These are phyloP conservation scores for Pteronura brasiliensis DNA, from an alignment of 2,113 vertebrate species.

Conservation along the genomic window DNA sequence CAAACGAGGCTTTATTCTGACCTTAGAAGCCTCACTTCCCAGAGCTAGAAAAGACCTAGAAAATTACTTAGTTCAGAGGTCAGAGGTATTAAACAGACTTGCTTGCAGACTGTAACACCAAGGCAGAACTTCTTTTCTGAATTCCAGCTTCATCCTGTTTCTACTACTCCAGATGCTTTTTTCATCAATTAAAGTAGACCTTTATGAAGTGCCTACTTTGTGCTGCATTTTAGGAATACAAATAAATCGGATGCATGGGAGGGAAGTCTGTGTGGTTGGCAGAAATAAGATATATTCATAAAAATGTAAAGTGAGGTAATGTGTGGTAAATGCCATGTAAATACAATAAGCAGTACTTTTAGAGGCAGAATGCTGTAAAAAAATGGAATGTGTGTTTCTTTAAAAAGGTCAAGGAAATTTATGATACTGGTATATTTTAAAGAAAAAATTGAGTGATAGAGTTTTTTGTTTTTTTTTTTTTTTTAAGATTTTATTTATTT, in stretches of 20 bases:
- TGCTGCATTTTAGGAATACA: not conserved
- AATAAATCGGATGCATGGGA: not conserved
- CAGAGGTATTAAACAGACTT: not conserved
- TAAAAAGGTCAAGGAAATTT: not conserved
- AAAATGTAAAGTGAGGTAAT: not conserved
- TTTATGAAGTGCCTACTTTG: not conserved
- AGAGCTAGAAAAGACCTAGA: not conserved
- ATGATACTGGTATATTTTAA: not conserved
- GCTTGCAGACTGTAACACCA: not conserved
- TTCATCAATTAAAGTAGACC: not conserved
- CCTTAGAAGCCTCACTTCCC: not conserved
- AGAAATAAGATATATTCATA: not conserved
- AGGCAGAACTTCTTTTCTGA: not conserved
- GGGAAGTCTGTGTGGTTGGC: not conserved
- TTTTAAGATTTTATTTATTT: no score
- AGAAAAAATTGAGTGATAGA: constrained; percentile 22
- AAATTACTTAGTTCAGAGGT: not conserved
- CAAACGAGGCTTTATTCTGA: not conserved
- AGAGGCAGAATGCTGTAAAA: not conserved
- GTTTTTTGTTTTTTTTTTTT: no score
- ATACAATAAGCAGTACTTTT: not conserved
- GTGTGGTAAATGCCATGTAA: not conserved
- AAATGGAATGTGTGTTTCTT: not conserved
- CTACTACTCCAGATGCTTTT: not conserved
- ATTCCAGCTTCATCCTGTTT: not conserved